Evolutionary conservation across 37 sponge, comb jelly and placozoan genomes (phyloP), one percentile per base, ranked within the genome.

Genomic region (Spongilla lacustris): DNA sequence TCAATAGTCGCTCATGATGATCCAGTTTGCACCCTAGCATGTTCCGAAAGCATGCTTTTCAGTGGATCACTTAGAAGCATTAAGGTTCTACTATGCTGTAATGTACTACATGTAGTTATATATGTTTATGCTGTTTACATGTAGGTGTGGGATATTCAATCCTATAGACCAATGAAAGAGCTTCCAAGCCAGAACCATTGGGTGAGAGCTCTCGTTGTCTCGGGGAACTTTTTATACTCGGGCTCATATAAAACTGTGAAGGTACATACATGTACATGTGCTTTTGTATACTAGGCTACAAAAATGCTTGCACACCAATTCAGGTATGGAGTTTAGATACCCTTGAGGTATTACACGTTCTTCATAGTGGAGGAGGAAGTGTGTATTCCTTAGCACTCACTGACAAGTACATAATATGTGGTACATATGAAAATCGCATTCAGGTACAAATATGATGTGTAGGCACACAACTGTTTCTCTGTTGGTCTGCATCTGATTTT

Each of bases 301-400:
- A 21, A 14, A 14, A 66, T 66, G 21, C 14, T 14, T 21, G 14
- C 67, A 66, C 21, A 66, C 67, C 14, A 22, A 22, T 66, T 14
- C 14, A 96, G 96, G 85, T 96, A 28, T 96, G 96, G 96, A 83
- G 76, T 75, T 35, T 96, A 75, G 89, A 93, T 24, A 79, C 83
- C 4, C 82, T 93, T 33, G 96, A 96, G 73, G 92, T 91, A 36
- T 68, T 88, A 9, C 90, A 91, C 30, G 92, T 93, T 27, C 66
- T 96, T 32, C 71, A 96, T 68, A 87, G 90, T 75, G 72, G 19
- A 12, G 87, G 98, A 69, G 98, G 92, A 14, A 98, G 98, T 80
- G 95, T 98, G 22, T 98, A 98, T 78, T 95, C 96, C 14, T 87
- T 98, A n/a, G 90, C 87, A 3, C 84, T 98, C 70, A 98, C 96